phyloP scores from a whole-genome alignment of 92 coral and sea anemone genomes.

The Blastomussa wellsi region DNA sequence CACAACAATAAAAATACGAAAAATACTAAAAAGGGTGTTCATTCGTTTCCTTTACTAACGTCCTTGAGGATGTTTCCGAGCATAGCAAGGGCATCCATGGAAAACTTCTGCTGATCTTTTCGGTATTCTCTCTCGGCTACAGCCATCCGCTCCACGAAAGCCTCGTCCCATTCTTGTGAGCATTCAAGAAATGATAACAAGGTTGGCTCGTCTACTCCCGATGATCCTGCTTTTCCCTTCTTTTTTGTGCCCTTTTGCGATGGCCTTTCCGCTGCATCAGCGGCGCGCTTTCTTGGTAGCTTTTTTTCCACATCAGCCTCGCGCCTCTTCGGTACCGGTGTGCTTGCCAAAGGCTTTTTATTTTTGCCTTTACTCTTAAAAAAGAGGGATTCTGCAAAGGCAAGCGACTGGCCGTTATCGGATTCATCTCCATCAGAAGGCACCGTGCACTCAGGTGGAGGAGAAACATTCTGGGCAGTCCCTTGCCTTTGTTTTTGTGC shows the following conservation, averaged over 20 bases:
- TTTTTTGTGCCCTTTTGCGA: not conserved
- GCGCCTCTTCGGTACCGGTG: no score
- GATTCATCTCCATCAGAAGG: no score
- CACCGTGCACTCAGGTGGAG: no score
- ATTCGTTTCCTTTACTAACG: constrained; percentile 20
- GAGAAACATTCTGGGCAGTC: constrained; percentile 1
- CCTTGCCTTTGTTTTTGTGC: no score
- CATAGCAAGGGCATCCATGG: constrained; percentile 47
- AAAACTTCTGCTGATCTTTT: constrained; percentile 43
- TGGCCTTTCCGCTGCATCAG: no score
- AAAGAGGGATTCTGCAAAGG: no score
- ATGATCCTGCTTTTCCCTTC: constrained; percentile 54
- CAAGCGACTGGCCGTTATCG: no score
- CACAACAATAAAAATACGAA: no score
- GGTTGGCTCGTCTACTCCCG: constrained; percentile 44
- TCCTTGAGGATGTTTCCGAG: constrained; percentile 48
- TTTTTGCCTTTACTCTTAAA: no score
- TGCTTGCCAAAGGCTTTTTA: no score
- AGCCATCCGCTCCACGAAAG: constrained; percentile 48
- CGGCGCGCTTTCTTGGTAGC: constrained; percentile 30
- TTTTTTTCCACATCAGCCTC: constrained; percentile 26
- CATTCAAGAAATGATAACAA: constrained; percentile 32
- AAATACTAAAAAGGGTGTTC: no score
- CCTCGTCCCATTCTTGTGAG: constrained; percentile 42
- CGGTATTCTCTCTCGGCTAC: constrained; percentile 19